Evolutionary conservation across 2,797 vertebrate species (phyloP).

Genomic region (Martes flavigula): DNA sequence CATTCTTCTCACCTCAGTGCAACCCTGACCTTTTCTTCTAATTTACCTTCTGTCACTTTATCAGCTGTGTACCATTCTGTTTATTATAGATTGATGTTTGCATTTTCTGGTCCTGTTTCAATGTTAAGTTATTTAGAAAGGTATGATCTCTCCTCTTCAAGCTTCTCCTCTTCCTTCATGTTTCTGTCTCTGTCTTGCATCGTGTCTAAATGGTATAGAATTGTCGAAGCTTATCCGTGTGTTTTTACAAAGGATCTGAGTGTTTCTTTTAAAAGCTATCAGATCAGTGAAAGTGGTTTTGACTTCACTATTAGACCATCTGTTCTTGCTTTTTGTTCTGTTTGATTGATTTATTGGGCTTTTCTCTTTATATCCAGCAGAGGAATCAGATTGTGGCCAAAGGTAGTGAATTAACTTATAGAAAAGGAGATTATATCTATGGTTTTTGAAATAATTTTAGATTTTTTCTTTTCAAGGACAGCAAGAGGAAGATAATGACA

Average conservation of each 20-base stretch:
- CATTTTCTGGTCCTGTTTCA: conserved; percentile 67
- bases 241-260: conserved; percentile 59
- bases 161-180: background rate
- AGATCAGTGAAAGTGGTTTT: conserved; percentile 63
- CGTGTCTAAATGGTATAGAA: background rate
- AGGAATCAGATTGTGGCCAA: conserved; percentile 78
- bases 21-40: conserved; percentile 79
- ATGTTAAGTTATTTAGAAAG: conserved; percentile 74
- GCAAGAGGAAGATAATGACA: conserved; percentile 73
- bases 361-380: conserved; percentile 81
- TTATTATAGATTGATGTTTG: conserved; percentile 73
- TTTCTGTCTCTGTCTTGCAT: background rate
- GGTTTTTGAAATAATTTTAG: conserved; percentile 69
- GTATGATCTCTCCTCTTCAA: conserved; percentile 16
- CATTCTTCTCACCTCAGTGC: conserved; percentile 72
- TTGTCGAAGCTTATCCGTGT: conserved; percentile 30
- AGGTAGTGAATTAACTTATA: conserved; percentile 79
- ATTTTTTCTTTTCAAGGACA: conserved; percentile 69
- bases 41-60: conserved; percentile 71
- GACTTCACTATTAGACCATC: conserved; percentile 76
- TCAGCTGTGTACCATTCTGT: conserved; percentile 62
- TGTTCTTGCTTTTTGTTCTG: conserved; percentile 82
- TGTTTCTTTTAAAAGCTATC: conserved; percentile 64
- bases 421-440: conserved; percentile 74
- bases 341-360: conserved; percentile 87